These are phyloP conservation scores for Mus spicilegus DNA, from an alignment of 2,113 vertebrate species.

Conservation along the genomic window DNA sequence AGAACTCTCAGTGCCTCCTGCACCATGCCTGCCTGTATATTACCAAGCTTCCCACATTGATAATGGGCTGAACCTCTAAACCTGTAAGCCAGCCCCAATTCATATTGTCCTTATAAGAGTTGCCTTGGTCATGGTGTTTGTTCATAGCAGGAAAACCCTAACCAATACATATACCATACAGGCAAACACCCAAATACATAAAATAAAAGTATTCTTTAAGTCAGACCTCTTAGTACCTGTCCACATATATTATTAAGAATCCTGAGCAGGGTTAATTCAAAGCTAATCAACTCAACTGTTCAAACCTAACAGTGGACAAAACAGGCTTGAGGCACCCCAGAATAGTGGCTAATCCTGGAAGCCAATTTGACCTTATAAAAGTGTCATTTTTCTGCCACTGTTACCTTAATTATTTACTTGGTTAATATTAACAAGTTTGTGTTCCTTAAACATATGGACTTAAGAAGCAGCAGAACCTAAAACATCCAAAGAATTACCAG, in stretches of 20 bases:
- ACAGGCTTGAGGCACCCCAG: neutral
- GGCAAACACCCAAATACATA: neutral
- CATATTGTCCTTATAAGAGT: too few relatives aligned
- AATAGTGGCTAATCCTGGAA: slow-evolving; percentile 35
- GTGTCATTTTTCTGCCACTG: neutral
- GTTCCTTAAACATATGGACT: neutral
- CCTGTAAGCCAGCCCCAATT: too few relatives aligned
- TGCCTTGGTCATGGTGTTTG: too few relatives aligned
- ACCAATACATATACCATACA: neutral
- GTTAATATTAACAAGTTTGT: slow-evolving; percentile 38
- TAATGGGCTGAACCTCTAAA: too few relatives aligned
- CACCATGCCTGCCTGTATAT: too few relatives aligned
- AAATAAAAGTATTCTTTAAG: neutral
- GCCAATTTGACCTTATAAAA: slow-evolving; percentile 37
- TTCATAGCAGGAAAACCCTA: too few relatives aligned
- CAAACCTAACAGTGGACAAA: slow-evolving; percentile 27
- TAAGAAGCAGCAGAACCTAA: neutral
- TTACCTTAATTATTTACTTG: slow-evolving; percentile 14
- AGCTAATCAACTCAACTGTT: slow-evolving; percentile 29
- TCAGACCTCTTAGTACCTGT: slow-evolving; percentile 31
- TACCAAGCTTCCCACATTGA: too few relatives aligned
- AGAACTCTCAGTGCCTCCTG: too few relatives aligned
- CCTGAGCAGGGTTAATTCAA: slow-evolving; percentile 2
- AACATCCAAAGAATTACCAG: neutral
- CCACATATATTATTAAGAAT: neutral